Conservation (phyloP, 2,797 vertebrate species). For the Cichlasoma orientale region DNA sequence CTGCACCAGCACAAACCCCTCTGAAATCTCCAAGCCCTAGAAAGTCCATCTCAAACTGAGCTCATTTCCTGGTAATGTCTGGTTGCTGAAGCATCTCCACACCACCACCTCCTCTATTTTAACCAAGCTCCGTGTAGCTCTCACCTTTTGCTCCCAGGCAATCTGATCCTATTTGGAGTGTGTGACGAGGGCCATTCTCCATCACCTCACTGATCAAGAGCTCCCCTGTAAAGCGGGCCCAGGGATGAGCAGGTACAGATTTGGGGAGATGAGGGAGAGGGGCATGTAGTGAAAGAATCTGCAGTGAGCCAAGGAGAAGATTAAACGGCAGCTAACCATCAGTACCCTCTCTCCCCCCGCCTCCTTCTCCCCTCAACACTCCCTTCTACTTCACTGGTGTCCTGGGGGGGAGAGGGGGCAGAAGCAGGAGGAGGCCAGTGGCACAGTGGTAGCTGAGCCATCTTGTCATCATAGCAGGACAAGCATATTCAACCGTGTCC, state of each 20-base stretch:
- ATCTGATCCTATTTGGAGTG: slow-evolving; percentile 78
- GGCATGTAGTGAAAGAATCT: slow-evolving; percentile 77
- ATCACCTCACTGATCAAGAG: slow-evolving; percentile 79
- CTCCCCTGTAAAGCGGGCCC: slow-evolving; percentile 71
- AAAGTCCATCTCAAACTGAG: slow-evolving; percentile 57
- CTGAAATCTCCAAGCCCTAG: slow-evolving; percentile 29
- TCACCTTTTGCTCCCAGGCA: slow-evolving; percentile 76
- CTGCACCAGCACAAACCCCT: slow-evolving; percentile 36
- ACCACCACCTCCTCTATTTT: slow-evolving; percentile 41
- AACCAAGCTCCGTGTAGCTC: slow-evolving; percentile 63
- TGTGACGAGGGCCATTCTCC: slow-evolving; percentile 78
- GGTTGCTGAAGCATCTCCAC: slow-evolving; percentile 27
- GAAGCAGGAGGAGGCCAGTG: slow-evolving; percentile 53
- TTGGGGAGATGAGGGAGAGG: slow-evolving; percentile 68
- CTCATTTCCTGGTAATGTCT: slow-evolving; percentile 56
- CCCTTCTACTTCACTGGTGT: slow-evolving; percentile 65
- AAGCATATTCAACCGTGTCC: slow-evolving; percentile 81
- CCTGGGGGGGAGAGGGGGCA: slow-evolving; percentile 62
- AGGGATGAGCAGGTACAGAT: slow-evolving; percentile 79
- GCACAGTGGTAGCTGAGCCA: slow-evolving; percentile 77
- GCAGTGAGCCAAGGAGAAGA: slow-evolving; percentile 78
- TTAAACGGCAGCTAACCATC: slow-evolving; percentile 74
- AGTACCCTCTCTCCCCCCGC: slow-evolving; percentile 26
- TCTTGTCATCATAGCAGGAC: slow-evolving; percentile 84
- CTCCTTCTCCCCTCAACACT: slow-evolving; percentile 24